Base-by-base conservation (phyloP, 1,140 invertebrate genomes). In the Eciton burchellii region DNA sequence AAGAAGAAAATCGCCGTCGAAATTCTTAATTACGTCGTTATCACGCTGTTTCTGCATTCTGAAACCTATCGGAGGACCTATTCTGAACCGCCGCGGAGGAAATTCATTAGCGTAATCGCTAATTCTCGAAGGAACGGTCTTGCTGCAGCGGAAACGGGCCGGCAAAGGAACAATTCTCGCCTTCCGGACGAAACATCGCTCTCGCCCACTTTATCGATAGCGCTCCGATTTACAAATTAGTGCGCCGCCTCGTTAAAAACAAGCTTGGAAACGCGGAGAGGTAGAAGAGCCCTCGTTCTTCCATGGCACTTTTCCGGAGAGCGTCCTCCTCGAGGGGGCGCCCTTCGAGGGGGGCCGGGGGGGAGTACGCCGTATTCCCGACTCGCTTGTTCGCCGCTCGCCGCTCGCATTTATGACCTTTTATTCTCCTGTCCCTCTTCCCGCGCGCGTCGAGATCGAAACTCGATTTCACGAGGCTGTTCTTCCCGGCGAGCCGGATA, bases 191-290 rank as follows among this genome's bases (percentile, higher is more conserved):
- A 21, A 79, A 68, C 24, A 29, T 45, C n/a, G n/a, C n/a, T n/a
- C 43, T 12, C 16, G 35, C 21, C 21, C 35, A n/a, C n/a, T 56
- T 79, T 79, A 68, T 70, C 74, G 49, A 12, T 1, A 43, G 24
- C 43, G 52, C 68, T 9, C 47, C 35, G 63, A 70, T 70, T 68
- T 79, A 70, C 74, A 79, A 79, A 79, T 79, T 79, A 79, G 70
- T 70, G 52, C 63, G 68, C 56, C 63, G 74, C 52, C 74, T 68
- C 74, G 35, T 79, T 79, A 70, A 79, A 79, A 79, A 79, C 49
- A 66, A 79, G 49, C 41, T 79, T 79, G 45, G 29, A 57, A 66
- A 79, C 35, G 6, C 6, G 35, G 63, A 79, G 63, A 29, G 70
- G 65, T 68, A 56, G 74, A 6, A 79, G 74, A 56, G 74, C 63